A percentile compares a stretch with the other conserved stretches of the same genome.
Conservation (phyloP, 2,888 invertebrate genomes). For the Parnassius smintheus region DNA sequence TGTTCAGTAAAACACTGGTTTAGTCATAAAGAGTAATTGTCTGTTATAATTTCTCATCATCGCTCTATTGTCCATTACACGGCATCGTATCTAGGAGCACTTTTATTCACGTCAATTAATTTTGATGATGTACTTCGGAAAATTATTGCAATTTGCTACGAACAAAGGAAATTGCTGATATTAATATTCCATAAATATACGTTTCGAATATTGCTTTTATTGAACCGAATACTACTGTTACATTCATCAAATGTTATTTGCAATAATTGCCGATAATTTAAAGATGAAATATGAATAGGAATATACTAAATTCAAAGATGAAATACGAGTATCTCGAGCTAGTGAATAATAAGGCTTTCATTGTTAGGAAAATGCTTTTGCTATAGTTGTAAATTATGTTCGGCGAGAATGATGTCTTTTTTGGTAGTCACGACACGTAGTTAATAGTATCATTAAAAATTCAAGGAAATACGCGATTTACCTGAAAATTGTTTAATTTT, state of each 20-base stretch:
- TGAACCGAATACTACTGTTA: slow-evolving; percentile 5
- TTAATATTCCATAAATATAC: slow-evolving; percentile 22
- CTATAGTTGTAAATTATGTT: too few species aligned
- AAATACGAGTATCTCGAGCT: too few species aligned
- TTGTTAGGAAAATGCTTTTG: too few species aligned
- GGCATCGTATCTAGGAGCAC: slow-evolving; percentile 33
- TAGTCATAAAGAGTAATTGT: slow-evolving; percentile 43
- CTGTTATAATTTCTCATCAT: slow-evolving; percentile 47
- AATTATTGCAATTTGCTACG: slow-evolving; percentile 39
- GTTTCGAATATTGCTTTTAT: slow-evolving; percentile 18
- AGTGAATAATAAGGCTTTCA: too few species aligned
- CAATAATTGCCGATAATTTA: background rate
- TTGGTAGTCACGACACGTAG: too few species aligned
- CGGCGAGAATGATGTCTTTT: too few species aligned
- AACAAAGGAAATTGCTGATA: slow-evolving; percentile 19
- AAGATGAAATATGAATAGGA: too few species aligned
- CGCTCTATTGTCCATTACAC: slow-evolving; percentile 41
- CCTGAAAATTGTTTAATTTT: too few species aligned
- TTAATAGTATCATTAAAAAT: too few species aligned
- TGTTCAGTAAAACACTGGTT: slow-evolving; percentile 34
- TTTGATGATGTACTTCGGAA: slow-evolving; percentile 35
- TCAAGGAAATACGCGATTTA: too few species aligned
- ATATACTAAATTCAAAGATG: too few species aligned
- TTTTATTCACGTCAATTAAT: slow-evolving; percentile 39
- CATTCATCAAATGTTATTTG: slow-evolving; percentile 5